phyloP scores from a whole-genome alignment of 2,113 vertebrate genomes.

The Ginglymostoma cirratum region DNA sequence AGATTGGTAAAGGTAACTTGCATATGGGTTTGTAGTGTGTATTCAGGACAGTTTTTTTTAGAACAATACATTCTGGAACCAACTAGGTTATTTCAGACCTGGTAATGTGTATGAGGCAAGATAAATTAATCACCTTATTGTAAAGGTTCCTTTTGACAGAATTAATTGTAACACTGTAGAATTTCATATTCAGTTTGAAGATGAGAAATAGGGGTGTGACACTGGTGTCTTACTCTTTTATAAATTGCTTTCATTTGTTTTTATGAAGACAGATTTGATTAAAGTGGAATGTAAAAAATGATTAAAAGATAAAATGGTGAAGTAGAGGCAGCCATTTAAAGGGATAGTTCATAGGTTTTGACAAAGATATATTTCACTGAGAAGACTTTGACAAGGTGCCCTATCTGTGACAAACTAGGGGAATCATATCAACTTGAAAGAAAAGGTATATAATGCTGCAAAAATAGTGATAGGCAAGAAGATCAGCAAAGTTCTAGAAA shows the following conservation, averaged over 20 bases:
- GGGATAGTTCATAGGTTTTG: neutral
- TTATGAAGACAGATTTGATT: neutral
- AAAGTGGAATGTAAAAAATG: neutral
- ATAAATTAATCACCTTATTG: neutral
- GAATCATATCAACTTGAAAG: neutral
- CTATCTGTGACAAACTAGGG: neutral
- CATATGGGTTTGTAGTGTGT: neutral
- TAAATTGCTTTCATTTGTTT: neutral
- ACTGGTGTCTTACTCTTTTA: no score
- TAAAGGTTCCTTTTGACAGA: neutral
- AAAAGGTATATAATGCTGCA: neutral
- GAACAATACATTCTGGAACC: neutral
- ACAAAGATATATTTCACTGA: neutral
- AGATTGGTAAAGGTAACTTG: neutral
- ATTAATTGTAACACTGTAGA: neutral
- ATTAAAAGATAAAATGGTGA: neutral
- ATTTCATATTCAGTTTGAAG: neutral
- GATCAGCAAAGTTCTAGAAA: neutral
- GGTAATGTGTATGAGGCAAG: neutral
- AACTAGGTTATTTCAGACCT: neutral
- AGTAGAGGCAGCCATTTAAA: neutral
- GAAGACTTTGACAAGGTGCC: neutral
- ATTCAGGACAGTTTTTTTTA: neutral
- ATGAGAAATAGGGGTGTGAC: neutral
- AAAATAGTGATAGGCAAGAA: neutral